phyloP scores from a whole-genome alignment of 2,888 invertebrate species.

The Phoronis australis region DNA sequence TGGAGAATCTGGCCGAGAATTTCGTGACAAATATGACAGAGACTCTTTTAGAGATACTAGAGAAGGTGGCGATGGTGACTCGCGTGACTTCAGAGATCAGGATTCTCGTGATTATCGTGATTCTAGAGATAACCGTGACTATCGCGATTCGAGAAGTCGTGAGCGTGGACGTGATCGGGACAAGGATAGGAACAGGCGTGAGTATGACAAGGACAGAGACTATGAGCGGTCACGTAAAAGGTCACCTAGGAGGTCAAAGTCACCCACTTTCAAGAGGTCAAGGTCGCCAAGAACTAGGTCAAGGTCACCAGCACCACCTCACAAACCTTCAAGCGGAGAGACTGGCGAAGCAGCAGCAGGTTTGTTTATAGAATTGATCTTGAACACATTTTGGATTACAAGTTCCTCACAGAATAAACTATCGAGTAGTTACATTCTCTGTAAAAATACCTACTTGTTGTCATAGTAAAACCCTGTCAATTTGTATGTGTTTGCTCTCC shows the following conservation, averaged over 20 bases:
- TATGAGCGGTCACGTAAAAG: constrained; percentile 4
- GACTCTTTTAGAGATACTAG: constrained; percentile 9
- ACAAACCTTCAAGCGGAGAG: too few relatives aligned
- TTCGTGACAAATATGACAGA: neutral
- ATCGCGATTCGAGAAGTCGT: constrained; percentile 7
- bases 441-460: too few relatives aligned
- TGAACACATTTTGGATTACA: too few relatives aligned
- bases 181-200: constrained; percentile 8
- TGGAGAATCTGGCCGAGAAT: too few relatives aligned
- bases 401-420: too few relatives aligned
- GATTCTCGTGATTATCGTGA: constrained; percentile 5
- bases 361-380: too few relatives aligned
- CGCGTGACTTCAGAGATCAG: constrained; percentile 10
- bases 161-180: constrained; percentile 9
- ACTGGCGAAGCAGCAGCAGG: too few relatives aligned
- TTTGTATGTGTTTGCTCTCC: too few relatives aligned
- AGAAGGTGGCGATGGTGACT: constrained; percentile 3
- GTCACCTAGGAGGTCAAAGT: constrained; percentile 19
- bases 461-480: too few relatives aligned
- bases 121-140: constrained; percentile 7
- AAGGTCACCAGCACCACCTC: constrained; percentile 3
- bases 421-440: too few relatives aligned
- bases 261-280: constrained; percentile 17
- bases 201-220: constrained; percentile 4
- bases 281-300: constrained; percentile 6